Evolutionary conservation across 2,888 invertebrate genomes (phyloP).

Genomic region (Melangyna quadrimaculata): DNA sequence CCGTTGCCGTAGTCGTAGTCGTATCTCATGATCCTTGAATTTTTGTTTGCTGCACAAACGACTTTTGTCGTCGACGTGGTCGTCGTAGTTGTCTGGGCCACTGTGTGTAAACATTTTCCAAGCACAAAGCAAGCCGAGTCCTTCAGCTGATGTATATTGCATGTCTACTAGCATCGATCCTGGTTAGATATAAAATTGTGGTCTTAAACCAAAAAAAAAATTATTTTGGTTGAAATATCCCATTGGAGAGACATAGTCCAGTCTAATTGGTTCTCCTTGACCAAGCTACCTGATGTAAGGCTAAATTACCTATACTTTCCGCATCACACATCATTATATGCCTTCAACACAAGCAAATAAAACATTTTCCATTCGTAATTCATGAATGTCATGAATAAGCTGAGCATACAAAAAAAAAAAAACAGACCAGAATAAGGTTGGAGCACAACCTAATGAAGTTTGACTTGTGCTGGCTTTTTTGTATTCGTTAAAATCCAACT

Average conservation of each 20-base stretch:
- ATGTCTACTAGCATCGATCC: constrained; percentile 52
- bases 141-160: constrained; percentile 57
- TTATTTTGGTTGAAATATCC: constrained; percentile 9
- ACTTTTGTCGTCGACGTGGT: constrained; percentile 6
- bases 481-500: constrained; percentile 26
- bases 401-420: neutral
- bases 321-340: constrained; percentile 55
- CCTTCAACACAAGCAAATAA: constrained; percentile 60
- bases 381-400: constrained; percentile 30
- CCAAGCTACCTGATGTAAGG: constrained; percentile 27
- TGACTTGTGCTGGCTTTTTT: constrained; percentile 5
- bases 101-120: constrained; percentile 53
- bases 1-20: constrained; percentile 23
- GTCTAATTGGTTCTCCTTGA: constrained; percentile 4
- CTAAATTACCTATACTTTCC: constrained; percentile 60
- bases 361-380: constrained; percentile 62
- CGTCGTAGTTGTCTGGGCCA: constrained; percentile 49
- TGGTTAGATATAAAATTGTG: constrained; percentile 17
- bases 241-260: neutral
- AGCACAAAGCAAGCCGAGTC: constrained; percentile 42
- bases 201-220: neutral
- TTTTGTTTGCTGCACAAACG: constrained; percentile 44
- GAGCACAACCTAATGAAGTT: neutral
- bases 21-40: constrained; percentile 54
- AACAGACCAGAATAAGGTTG: constrained; percentile 1